Base-by-base conservation (phyloP, 30 jellyfish, hydroid and myxozoan species). In the Turritopsis rubra region DNA sequence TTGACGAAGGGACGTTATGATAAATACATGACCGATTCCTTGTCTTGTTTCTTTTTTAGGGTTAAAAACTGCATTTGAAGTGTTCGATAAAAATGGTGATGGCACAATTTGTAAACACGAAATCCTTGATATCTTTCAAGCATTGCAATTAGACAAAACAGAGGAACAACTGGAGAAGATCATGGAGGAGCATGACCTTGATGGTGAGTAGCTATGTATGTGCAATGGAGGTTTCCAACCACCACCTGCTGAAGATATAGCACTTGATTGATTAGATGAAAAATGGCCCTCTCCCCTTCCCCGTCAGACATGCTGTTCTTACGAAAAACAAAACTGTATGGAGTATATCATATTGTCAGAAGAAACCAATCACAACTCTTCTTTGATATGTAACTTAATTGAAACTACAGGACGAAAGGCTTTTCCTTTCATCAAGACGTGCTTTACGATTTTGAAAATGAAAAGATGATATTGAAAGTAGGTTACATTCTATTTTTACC, bases 81-180 rank as follows among this genome's bases (percentile, higher is more conserved):
- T 68, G 9, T 68, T 68, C 19, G 77, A 68, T 68, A 68, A 68
- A 68, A 68, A 68, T 27, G 30, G 30, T 0, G 77, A 68, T 68
- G 77, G 77, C 30, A 68, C 77, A 17, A 68, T 68, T n/a, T 68
- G 31, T 68, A 23, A 23, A 68, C 28, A 68, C 21, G 77, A 68
- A 68, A 27, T 68, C 0, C 9, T n/a, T 1, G 77, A 68, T 68
- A 68, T 68, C 77, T 68, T 68, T n/a, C 16, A 68, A 68, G 77
- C 77, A 1, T 68, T 68, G 77, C 23, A 68, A 68, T 68, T 68
- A 19, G 28, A 27, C 16, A n/a, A 16, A 68, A 68, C 0, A 7
- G 77, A 68, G 0, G 77, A 68, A 19, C 77, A 68, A 68, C 23
- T 68, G 0, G 30, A 27, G 17, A 68, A 68, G 19, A 68, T 68